Base-by-base conservation (phyloP, 30 jellyfish, hydroid and myxozoan genomes). In the Clytia hemisphaerica region DNA sequence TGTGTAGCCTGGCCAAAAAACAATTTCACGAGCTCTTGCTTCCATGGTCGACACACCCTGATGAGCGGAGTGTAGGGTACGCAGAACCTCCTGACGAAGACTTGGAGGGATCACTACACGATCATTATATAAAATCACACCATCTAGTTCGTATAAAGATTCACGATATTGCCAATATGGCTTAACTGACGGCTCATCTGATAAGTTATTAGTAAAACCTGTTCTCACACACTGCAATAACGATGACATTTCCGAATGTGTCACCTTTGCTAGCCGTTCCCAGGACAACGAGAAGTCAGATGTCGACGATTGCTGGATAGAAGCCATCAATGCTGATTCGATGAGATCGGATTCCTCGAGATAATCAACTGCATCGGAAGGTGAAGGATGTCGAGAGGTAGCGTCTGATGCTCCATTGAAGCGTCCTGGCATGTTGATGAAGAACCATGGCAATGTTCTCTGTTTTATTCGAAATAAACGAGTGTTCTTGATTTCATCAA, bases 1-100 rank as follows among this genome's bases (percentile, higher is more conserved):
- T 0, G 63, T 61, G 24, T 15, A 15, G 0, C 67, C 75, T 0
- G 75, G 75, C 75, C 75, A 61, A 63, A 61, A 61, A 0, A 61
- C 69, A 0, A 37, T 61, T 12, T 9, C 40, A 18, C 61, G 61
- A 0, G 75, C 75, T 1, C 60, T 32, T 0, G 75, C 68, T 0
- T 2, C 61, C 75, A 61, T 61, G 36, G 32, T 0, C 0, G 75
- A 61, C 0, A 37, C 61, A 3, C 68, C 75, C 18, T 61, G 75
- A 63, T 61, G 75, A 0, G 67, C 75, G 1, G 75, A 2, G 36
- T 61, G 75, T 19, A 61, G 61, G 1, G 25, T 1, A 0, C 0
- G 4, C 33, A 61, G 75, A 34, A 61, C 32, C 0, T 32, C 65
- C 14, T 32, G 32, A 1, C 75, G 75, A 1, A 61, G 61, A 25